These are phyloP conservation scores for Leptopilina drosophilae DNA, from an alignment of 2,888 invertebrate genomes.

Conservation along the genomic window DNA sequence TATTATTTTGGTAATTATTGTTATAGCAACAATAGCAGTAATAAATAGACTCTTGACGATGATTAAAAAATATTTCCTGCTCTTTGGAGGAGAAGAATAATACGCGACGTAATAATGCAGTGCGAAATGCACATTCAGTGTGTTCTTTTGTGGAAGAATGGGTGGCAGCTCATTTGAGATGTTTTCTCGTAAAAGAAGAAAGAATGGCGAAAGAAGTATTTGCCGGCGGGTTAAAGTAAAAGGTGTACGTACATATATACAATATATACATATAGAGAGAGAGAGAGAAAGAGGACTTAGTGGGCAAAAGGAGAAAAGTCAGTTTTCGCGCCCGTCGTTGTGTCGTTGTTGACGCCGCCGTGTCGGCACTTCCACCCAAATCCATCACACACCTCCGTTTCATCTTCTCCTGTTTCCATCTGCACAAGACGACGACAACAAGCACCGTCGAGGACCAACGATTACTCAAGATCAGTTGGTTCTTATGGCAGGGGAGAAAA, in stretches of 20 bases:
- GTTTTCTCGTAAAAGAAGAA: background rate
- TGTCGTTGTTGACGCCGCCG: slow-evolving; percentile 61
- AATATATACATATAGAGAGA: too few relatives aligned
- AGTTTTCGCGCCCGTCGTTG: slow-evolving; percentile 68
- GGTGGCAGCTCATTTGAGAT: slow-evolving; percentile 13
- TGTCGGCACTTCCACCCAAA: slow-evolving; percentile 67
- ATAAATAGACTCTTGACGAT: too few relatives aligned
- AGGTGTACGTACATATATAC: background rate
- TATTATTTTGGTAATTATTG: too few relatives aligned
- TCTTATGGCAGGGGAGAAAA: background rate
- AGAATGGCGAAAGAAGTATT: background rate
- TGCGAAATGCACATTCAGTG: background rate
- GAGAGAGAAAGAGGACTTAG: slow-evolving; percentile 56
- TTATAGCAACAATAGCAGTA: too few relatives aligned
- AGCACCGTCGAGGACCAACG: slow-evolving; percentile 16
- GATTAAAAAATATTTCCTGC: background rate
- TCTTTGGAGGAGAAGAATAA: background rate
- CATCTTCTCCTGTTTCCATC: slow-evolving; percentile 44
- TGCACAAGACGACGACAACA: slow-evolving; percentile 30
- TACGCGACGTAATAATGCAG: background rate
- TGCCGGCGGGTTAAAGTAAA: background rate
- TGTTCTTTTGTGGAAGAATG: slow-evolving; percentile 1
- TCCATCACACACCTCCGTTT: slow-evolving; percentile 63
- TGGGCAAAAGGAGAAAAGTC: slow-evolving; percentile 68
- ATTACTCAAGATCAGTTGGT: slow-evolving; percentile 43